Conservation (phyloP, 2,888 invertebrate genomes). For the Pseudeuparius sepicola region DNA sequence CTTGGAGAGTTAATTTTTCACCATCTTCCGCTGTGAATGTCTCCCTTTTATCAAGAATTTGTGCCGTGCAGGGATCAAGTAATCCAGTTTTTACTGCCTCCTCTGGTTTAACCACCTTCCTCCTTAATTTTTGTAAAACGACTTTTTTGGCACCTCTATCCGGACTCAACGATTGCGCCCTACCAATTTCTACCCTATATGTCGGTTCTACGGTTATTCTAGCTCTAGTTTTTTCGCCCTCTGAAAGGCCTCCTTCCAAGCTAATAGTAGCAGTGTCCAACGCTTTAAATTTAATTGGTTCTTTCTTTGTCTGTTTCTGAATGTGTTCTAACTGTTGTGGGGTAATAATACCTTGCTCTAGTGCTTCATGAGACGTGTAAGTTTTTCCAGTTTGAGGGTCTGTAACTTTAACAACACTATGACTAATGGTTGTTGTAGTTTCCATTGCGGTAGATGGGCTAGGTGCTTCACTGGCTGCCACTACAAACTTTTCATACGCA, state of each 20-base stretch:
- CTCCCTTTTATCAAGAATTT: conserved; percentile 53
- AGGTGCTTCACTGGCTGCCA: too few relatives aligned
- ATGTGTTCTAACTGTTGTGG: conserved; percentile 20
- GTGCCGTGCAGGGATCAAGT: conserved; percentile 66
- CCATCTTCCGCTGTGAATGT: conserved; percentile 47
- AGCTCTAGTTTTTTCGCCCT: conserved; percentile 49
- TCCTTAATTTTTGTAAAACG: conserved; percentile 66
- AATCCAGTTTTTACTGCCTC: conserved; percentile 72
- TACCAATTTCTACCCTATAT: conserved; percentile 53
- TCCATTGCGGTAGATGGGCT: conserved; percentile 16
- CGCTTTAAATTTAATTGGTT: conserved; percentile 26
- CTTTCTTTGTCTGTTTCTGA: conserved; percentile 12
- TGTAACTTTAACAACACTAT: conserved; percentile 37
- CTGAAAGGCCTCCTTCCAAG: conserved; percentile 39
- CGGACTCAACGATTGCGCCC: conserved; percentile 48
- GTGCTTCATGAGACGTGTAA: conserved; percentile 34
- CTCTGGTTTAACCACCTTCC: conserved; percentile 60
- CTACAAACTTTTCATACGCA: conserved; percentile 41
- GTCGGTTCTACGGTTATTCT: conserved; percentile 53
- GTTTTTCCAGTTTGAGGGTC: conserved; percentile 44
- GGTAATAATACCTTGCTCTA: conserved; percentile 35
- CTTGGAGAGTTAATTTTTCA: conserved; percentile 57
- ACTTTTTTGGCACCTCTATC: conserved; percentile 58
- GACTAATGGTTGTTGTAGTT: conserved; percentile 34
- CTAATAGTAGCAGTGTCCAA: conserved; percentile 34